These are phyloP conservation scores for Xestia xanthographa DNA, from an alignment of 2,888 invertebrate species.

Conservation along the genomic window DNA sequence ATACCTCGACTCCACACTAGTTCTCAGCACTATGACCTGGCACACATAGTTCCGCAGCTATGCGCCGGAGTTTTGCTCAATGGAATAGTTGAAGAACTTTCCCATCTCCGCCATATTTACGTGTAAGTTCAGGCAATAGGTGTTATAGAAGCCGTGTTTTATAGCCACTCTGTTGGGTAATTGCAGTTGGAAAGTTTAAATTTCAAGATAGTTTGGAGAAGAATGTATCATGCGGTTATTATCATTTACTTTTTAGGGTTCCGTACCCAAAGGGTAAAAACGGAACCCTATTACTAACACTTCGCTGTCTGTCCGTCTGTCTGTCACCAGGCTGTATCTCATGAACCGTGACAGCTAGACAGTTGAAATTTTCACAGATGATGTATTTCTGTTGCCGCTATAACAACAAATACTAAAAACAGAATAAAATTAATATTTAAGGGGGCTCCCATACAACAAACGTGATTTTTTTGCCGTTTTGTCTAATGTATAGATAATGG, in stretches of 20 bases:
- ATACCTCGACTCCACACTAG: conserved; percentile 4
- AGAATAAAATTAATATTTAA: too few species aligned
- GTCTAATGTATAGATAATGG: too few species aligned
- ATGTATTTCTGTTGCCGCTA: too few species aligned
- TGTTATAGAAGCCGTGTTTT: conserved; percentile 46
- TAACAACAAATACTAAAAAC: too few species aligned
- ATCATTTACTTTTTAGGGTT: neutral
- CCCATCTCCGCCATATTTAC: conserved; percentile 38
- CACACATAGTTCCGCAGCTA: conserved; percentile 50
- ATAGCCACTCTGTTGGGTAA: conserved; percentile 46
- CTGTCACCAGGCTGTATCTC: too few species aligned
- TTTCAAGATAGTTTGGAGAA: neutral
- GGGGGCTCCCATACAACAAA: too few species aligned
- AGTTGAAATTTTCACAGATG: too few species aligned
- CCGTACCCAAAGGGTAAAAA: too few species aligned
- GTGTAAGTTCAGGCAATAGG: conserved; percentile 44
- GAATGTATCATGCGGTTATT: neutral
- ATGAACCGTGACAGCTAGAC: too few species aligned
- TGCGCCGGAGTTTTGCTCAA: conserved; percentile 56
- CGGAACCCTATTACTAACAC: too few species aligned
- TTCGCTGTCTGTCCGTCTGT: too few species aligned
- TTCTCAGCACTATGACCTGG: conserved; percentile 44
- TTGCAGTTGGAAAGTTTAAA: conserved; percentile 39
- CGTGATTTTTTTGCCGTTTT: too few species aligned
- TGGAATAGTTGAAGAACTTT: conserved; percentile 55